Percentiles rank a stretch among this genome's conserved stretches.
phyloP scores from a whole-genome alignment of 2,797 vertebrate species.

The Danionella dracula region DNA sequence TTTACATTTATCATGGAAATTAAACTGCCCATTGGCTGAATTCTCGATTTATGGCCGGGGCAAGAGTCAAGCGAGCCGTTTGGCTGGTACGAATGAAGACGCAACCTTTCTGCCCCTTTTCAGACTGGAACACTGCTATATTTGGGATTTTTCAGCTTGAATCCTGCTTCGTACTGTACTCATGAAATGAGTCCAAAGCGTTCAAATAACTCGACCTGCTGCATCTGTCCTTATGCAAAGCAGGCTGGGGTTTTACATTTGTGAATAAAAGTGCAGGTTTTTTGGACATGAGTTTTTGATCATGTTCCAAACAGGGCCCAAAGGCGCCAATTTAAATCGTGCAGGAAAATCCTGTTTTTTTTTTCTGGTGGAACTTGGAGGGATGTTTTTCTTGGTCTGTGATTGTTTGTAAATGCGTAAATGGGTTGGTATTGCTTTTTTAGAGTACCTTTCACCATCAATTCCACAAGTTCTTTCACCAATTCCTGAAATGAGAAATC shows the following conservation, averaged over 20 bases:
- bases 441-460: slow-evolving; percentile 2
- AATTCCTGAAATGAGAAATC: slow-evolving; percentile 9
- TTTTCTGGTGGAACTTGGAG: neutral
- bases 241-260: slow-evolving; percentile 63
- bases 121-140: slow-evolving; percentile 21
- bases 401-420: neutral
- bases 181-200: slow-evolving; percentile 73
- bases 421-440: neutral
- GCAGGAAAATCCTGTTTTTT: slow-evolving; percentile 19
- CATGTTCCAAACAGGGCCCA: neutral
- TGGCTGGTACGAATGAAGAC: slow-evolving; percentile 24
- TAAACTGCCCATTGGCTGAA: neutral
- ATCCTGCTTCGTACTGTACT: slow-evolving; percentile 71
- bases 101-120: slow-evolving; percentile 1
- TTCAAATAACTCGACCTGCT: slow-evolving; percentile 61
- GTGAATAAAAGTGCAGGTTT: slow-evolving; percentile 52
- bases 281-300: slow-evolving; percentile 19
- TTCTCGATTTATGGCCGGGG: slow-evolving; percentile 1
- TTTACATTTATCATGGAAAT: neutral
- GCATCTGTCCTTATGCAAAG: slow-evolving; percentile 52
- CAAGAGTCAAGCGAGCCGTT: slow-evolving; percentile 22
- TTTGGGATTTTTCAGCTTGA: slow-evolving; percentile 19
- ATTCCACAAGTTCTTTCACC: neutral
- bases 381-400: neutral
- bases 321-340: slow-evolving; percentile 11